Base-by-base conservation (phyloP, 1,140 invertebrate genomes). In the Lasioglossum albipes region DNA sequence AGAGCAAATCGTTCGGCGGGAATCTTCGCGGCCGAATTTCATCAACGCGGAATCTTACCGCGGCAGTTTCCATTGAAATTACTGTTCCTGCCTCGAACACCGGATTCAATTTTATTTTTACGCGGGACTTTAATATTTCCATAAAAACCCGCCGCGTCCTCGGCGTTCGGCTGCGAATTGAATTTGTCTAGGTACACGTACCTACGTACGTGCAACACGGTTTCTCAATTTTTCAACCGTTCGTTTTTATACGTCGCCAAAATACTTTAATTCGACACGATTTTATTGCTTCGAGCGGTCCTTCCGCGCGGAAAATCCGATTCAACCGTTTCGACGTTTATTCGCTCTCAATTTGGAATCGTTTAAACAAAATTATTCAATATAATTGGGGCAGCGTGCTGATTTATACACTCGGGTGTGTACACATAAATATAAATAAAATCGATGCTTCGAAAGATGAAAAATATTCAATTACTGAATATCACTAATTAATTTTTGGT, bases 41-140 rank as follows among this genome's bases (percentile, higher is more conserved):
- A 70, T 77, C 64, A 62, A 31, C 54, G 66, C 20, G 41, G 75
- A 69, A 68, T 77, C 66, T 68, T 49, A 18, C 42, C 66, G 49
- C 49, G 36, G 10, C 61, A 49, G 54, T 61, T 59, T 16, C 22
- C 54, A 49, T 70, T 66, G 41, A 70, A 77, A 69, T 59, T 77
- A 22, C 65, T 68, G 54, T 68, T 77, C 45, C 54, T 13, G 54
- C n/a, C 45, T 12, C 0, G 45, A 12, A 36, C 41, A 42, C 22
- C 65, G 36, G 45, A 69, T 69, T 76, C 22, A 27, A n/a, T 54
- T 77, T 85, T 66, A 75, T 85, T 84, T 70, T 75, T 79, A 78
- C 36, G 70, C 59, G 61, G 59, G 54, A 59, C 41, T 70, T 59
- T 36, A 42, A 54, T 69, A 69, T 70, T 61, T 61, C 27, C 75